Evolutionary conservation across 2,888 invertebrate species (phyloP).

Genomic region (Cryptosula pallasiana): DNA sequence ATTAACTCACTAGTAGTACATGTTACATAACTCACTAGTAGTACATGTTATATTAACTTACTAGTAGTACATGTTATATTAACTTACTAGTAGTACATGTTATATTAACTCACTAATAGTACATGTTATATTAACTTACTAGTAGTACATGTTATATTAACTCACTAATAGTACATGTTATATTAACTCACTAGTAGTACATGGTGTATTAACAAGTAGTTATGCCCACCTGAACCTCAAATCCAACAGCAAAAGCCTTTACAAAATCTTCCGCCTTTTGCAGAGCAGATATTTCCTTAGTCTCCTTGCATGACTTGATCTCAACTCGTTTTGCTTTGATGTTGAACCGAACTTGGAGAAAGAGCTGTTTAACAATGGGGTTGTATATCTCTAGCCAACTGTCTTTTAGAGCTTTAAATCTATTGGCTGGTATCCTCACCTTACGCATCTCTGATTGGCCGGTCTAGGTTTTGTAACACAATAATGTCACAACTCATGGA

Average conservation of each 20-base stretch:
- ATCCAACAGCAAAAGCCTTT: conserved; percentile 88
- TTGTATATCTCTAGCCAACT: conserved; percentile 96
- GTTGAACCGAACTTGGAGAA: conserved; percentile 90
- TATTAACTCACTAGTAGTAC: too few species aligned
- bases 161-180: too few species aligned
- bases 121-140: too few species aligned
- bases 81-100: too few species aligned
- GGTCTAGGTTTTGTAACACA: too few species aligned
- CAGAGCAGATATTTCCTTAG: conserved; percentile 78
- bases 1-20: too few species aligned
- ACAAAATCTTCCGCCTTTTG: conserved; percentile 99
- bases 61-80: too few species aligned
- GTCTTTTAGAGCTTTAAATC: conserved; percentile 89
- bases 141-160: too few species aligned
- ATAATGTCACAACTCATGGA: too few species aligned
- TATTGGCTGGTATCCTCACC: conserved; percentile 83
- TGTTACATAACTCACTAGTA: too few species aligned
- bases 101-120: too few species aligned
- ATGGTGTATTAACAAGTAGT: conserved; percentile 23
- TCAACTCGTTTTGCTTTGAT: conserved; percentile 84
- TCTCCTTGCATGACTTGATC: conserved; percentile 66
- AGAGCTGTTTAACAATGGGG: conserved; percentile 89
- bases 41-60: too few species aligned
- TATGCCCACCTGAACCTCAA: conserved; percentile 71
- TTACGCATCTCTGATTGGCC: conserved; percentile 41